phyloP scores from a whole-genome alignment of 2,888 invertebrate genomes.

The Cantharis lateralis region DNA sequence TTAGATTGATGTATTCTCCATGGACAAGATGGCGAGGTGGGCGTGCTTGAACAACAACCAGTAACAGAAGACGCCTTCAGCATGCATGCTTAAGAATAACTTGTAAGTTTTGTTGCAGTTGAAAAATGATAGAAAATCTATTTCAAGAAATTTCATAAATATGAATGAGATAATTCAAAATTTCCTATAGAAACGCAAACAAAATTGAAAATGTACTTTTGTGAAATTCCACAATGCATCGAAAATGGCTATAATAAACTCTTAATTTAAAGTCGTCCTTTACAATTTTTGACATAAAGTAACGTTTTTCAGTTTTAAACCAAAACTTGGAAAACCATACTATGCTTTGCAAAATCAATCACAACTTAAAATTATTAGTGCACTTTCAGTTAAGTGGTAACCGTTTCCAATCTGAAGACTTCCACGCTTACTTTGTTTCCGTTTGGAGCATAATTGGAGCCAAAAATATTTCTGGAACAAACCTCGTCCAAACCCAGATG shows the following conservation, averaged over 20 bases:
- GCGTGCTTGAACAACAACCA: slow-evolving; percentile 32
- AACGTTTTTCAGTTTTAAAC: not conserved
- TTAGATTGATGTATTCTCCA: slow-evolving; percentile 48
- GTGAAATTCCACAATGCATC: not conserved
- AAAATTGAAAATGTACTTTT: not conserved
- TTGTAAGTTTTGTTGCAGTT: not conserved
- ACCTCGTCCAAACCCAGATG: not conserved
- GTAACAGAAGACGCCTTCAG: not conserved
- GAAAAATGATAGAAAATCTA: not conserved
- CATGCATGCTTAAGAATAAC: not conserved
- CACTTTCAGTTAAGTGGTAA: not conserved
- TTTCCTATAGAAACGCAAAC: not conserved
- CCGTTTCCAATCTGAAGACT: not conserved
- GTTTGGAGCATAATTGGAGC: not conserved
- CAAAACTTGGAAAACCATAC: not conserved
- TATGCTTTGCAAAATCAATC: not conserved
- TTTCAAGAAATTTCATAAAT: not conserved
- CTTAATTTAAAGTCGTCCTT: not conserved
- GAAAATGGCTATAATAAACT: not conserved
- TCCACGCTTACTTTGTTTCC: not conserved
- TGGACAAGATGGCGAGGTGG: slow-evolving; percentile 48
- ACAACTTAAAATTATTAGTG: not conserved
- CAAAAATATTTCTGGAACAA: not conserved
- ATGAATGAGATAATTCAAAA: not conserved
- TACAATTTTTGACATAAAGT: not conserved